Percentiles rank a stretch among this genome's conserved stretches.
These are phyloP conservation scores for Apotomis turbidana DNA, from an alignment of 2,888 invertebrate species.

Conservation along the genomic window DNA sequence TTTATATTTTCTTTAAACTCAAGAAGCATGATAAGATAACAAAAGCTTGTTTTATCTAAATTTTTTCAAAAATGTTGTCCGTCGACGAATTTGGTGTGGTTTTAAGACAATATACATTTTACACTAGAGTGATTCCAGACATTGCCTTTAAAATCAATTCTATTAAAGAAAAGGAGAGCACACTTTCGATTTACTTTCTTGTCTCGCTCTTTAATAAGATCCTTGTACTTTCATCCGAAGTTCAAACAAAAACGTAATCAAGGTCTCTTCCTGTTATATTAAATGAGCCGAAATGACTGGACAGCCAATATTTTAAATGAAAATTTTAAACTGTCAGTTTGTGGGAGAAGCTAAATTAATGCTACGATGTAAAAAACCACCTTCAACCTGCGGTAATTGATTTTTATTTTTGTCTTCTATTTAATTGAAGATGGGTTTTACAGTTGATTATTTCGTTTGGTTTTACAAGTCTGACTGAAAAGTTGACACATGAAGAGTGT, in stretches of 20 bases:
- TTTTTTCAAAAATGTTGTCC: conserved; percentile 1
- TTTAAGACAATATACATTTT: conserved; percentile 18
- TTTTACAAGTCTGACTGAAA: too few relatives aligned
- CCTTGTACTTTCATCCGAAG: conserved; percentile 56
- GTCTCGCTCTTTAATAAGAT: conserved; percentile 51
- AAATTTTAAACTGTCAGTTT: conserved; percentile 15
- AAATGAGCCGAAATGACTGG: conserved; percentile 63
- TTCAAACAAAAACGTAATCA: conserved; percentile 73
- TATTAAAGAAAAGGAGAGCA: conserved; percentile 30
- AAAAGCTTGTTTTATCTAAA: conserved; percentile 1
- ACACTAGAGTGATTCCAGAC: not conserved
- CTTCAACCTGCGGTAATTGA: not conserved
- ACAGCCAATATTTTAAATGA: conserved; percentile 52
- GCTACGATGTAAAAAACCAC: not conserved
- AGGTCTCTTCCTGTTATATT: conserved; percentile 58
- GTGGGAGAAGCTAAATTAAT: not conserved
- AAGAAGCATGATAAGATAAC: conserved; percentile 12
- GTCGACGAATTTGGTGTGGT: conserved; percentile 6
- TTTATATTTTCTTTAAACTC: conserved; percentile 21
- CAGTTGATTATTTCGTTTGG: too few relatives aligned
- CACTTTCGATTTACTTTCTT: conserved; percentile 55
- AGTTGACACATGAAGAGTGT: too few relatives aligned
- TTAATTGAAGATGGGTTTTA: not conserved
- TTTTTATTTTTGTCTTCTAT: not conserved
- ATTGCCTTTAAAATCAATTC: conserved; percentile 31